These are phyloP conservation scores for Pecten maximus DNA, from an alignment of 2,888 invertebrate genomes.

Conservation along the genomic window DNA sequence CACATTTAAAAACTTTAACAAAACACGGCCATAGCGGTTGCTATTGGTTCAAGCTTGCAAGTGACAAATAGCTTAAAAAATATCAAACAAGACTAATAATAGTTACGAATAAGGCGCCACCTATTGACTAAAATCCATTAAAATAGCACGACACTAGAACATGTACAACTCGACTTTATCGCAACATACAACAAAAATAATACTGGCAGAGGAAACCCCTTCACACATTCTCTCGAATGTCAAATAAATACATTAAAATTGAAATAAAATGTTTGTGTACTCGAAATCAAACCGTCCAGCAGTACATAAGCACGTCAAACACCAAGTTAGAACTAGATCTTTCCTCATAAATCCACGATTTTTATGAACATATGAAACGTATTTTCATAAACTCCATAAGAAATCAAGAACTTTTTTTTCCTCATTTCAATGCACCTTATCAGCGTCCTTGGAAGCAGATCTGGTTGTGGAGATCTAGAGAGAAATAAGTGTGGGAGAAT, in stretches of 20 bases:
- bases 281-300: constrained; percentile 31
- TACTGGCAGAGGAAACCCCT: constrained; percentile 1
- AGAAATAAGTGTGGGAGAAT: constrained; percentile 85
- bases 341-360: background rate
- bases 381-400: background rate
- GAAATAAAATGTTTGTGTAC: constrained; percentile 30
- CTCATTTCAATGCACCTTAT: background rate
- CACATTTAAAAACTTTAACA: constrained; percentile 17
- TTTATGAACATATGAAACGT: background rate
- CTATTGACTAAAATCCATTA: constrained; percentile 15
- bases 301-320: constrained; percentile 30
- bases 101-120: background rate
- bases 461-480: constrained; percentile 49
- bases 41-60: background rate
- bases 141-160: background rate
- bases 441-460: background rate
- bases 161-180: background rate
- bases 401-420: background rate
- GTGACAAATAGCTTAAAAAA: background rate
- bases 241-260: constrained; percentile 32
- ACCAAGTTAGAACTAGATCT: background rate
- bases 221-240: constrained; percentile 23
- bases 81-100: background rate
- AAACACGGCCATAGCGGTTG: background rate
- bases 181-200: constrained; percentile 4